Conservation (phyloP, 37 sponge, comb jelly and placozoan genomes). For the Halichondria panicea region DNA sequence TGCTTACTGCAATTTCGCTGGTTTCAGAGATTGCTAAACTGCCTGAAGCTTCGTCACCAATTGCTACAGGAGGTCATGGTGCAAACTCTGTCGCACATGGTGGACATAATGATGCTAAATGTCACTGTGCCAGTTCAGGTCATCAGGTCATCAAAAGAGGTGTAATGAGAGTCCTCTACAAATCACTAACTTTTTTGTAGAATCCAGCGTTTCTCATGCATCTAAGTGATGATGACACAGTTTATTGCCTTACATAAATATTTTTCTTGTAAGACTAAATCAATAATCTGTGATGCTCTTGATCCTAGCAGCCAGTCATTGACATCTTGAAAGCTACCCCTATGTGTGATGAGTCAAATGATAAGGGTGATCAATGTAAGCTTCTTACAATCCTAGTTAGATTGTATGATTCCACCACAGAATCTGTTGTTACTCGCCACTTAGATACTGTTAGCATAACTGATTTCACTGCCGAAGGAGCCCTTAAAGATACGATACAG, state of each 20-base stretch:
- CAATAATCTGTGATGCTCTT: conserved; percentile 18
- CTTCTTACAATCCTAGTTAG: background rate
- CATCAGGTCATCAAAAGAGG: background rate
- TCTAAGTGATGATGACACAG: conserved; percentile 2
- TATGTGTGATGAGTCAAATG: conserved; percentile 1
- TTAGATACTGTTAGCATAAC: conserved; percentile 2
- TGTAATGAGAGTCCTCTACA: background rate
- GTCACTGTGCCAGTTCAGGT: background rate
- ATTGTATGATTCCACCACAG: background rate
- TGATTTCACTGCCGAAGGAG: conserved; percentile 10
- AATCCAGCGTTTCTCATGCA: background rate
- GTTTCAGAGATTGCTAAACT: too few relatives aligned
- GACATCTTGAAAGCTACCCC: background rate
- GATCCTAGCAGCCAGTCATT: conserved; percentile 2
- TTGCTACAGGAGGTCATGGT: too few relatives aligned
- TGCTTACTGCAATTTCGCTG: background rate
- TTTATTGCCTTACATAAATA: conserved; percentile 34
- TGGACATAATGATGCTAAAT: conserved; percentile 1
- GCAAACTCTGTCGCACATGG: background rate
- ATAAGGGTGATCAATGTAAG: background rate
- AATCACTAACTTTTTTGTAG: background rate
- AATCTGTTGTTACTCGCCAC: background rate
- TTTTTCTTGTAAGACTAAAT: conserved; percentile 13
- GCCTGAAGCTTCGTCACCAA: too few relatives aligned
- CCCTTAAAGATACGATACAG: conserved; percentile 3